Evolutionary conservation across 2,113 vertebrate species (phyloP).

Genomic region (Salvelinus sp.): DNA sequence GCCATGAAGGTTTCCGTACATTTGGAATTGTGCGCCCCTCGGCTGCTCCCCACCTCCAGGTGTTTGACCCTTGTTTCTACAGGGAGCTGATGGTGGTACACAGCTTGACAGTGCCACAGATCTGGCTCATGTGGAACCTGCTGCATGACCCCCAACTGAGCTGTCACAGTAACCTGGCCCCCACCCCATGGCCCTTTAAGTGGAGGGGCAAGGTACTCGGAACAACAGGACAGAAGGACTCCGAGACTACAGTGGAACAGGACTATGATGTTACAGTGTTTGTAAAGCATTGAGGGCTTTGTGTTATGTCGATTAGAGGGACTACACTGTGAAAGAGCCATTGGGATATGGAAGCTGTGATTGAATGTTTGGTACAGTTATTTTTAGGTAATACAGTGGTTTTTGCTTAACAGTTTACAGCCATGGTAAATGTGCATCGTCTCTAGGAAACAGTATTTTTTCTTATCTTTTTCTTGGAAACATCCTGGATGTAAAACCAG

Average conservation of each 20-base stretch:
- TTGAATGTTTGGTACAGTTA: background rate
- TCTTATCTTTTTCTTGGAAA: background rate
- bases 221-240: background rate
- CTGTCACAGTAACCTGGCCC: constrained; percentile 75
- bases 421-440: background rate
- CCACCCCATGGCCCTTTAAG: constrained; percentile 62
- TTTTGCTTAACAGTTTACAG: background rate
- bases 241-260: background rate
- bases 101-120: constrained; percentile 88
- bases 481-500: too few relatives aligned
- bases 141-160: constrained; percentile 82
- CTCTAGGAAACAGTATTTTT: background rate
- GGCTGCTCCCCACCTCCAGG: constrained; percentile 88
- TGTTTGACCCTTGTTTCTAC: constrained; percentile 95
- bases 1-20: constrained; percentile 92
- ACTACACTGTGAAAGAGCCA: constrained; percentile 21
- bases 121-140: constrained; percentile 98
- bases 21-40: constrained; percentile 92
- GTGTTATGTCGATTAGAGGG: background rate
- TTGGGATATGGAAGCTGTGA: background rate
- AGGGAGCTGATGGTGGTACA: constrained; percentile 95
- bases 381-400: too few relatives aligned
- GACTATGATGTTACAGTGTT: constrained; percentile 46
- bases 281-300: constrained; percentile 32
- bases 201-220: constrained; percentile 61